A percentile compares a stretch with the other conserved stretches of the same genome.
These are phyloP conservation scores for Caenorhabditis becei DNA, from an alignment of 2,888 invertebrate species.

Conservation along the genomic window DNA sequence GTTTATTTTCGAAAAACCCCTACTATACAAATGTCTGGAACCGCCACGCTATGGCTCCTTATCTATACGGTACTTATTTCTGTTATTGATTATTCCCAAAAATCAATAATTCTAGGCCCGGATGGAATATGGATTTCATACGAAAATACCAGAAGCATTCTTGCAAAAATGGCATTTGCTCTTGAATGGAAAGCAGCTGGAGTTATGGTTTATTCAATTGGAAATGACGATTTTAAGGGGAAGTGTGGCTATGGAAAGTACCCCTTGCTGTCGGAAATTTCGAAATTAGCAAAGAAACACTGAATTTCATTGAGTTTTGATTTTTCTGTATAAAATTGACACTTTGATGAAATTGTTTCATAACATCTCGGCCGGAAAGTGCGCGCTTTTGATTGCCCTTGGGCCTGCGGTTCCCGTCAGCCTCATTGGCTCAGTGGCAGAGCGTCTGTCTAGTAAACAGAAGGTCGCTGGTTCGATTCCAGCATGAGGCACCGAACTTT, in stretches of 20 bases:
- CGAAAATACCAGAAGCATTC: slow-evolving; percentile 85
- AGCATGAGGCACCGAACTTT: slow-evolving; percentile 69
- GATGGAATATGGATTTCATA: slow-evolving; percentile 89
- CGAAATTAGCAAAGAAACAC: neutral
- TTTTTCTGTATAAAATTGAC: too few relatives aligned
- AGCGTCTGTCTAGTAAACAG: slow-evolving; percentile 80
- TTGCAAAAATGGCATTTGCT: slow-evolving; percentile 85
- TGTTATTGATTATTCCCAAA: neutral
- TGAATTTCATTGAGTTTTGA: too few relatives aligned
- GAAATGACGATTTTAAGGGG: slow-evolving; percentile 59
- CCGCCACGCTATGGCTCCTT: slow-evolving; percentile 88
- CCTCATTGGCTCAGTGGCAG: slow-evolving; percentile 78
- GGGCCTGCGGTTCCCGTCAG: neutral
- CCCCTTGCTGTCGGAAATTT: slow-evolving; percentile 32
- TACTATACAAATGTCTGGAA: slow-evolving; percentile 84
- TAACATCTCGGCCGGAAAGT: neutral
- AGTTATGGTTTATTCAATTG: slow-evolving; percentile 64
- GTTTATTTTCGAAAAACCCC: slow-evolving; percentile 23
- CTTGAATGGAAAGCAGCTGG: slow-evolving; percentile 71
- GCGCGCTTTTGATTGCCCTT: neutral
- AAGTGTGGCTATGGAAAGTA: slow-evolving; percentile 57
- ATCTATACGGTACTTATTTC: slow-evolving; percentile 84
- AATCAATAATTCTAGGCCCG: slow-evolving; percentile 78
- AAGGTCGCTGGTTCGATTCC: slow-evolving; percentile 80
- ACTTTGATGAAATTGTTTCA: too few relatives aligned